Evolutionary conservation across 2,797 vertebrate genomes (phyloP), one percentile per base, ranked within the genome.

Genomic region (Threskiornis aethiopicus): DNA sequence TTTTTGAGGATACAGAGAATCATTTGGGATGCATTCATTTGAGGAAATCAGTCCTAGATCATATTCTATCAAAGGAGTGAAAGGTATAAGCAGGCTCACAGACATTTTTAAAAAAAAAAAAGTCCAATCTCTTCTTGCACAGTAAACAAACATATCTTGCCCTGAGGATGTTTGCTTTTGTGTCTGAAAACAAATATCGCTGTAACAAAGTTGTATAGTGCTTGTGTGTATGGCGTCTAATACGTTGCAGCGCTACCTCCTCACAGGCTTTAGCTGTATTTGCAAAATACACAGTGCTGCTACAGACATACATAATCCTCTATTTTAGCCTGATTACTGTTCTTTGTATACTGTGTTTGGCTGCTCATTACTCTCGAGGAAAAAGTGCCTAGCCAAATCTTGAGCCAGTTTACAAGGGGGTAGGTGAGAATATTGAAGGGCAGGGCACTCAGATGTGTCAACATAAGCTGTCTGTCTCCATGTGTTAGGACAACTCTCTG

Each of bases 171-270:
- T 79, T 79, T 65, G 35, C 46, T 62, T 70, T 33, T 52, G 11
- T 61, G 37, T 49, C 42, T 76, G 72, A 42, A 70, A 82, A 31
- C 51, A 79, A 84, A 15, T 13, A 18, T 7, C 3, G 0, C 31
- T 62, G 16, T 80, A 11, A 49, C 2, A 0, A 29, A 72, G 13
- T 19, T 66, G 6, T 39, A 1, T 6, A 7, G 8, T 55, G 35
- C n/a, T 72, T 42, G 8, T 35, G 5, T 20, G 8, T 51, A 10
- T 0, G 0, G 5, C 39, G 20, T 49, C 28, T 75, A 15, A 31
- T 61, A 10, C 1, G 5, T 28, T 70, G 16, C 19, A 28, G 47
- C 58, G 24, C 41, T 79, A 35, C 28, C 14, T 82, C 11, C 41
- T 70, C 5, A 0, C 12, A 76, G 59, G 51, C 59, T 79, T 46